Evolutionary conservation across 1,140 invertebrate species (phyloP).

Genomic region (Amyelois transitella): DNA sequence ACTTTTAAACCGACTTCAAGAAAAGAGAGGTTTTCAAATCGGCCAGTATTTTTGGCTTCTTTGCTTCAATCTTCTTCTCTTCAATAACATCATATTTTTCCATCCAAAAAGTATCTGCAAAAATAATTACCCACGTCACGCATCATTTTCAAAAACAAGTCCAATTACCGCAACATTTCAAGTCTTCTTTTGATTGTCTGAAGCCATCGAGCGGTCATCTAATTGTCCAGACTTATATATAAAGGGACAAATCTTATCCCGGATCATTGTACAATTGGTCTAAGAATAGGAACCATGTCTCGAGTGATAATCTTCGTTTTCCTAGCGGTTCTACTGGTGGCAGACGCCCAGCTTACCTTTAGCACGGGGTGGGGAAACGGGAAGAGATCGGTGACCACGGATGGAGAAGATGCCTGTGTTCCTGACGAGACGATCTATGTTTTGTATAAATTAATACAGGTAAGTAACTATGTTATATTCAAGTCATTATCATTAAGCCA

Average conservation of each 20-base stretch:
- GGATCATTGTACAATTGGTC: conserved; percentile 21
- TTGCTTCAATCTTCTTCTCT: no score
- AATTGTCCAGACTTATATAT: neutral
- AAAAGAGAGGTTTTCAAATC: no score
- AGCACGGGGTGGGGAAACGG: conserved; percentile 32
- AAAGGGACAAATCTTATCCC: neutral
- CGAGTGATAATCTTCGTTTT: conserved; percentile 18
- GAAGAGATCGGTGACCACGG: conserved; percentile 23
- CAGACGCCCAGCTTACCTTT: conserved; percentile 31
- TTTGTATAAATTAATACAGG: conserved; percentile 36
- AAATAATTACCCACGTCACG: no score
- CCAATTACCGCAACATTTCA: neutral
- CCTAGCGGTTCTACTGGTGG: conserved; percentile 13
- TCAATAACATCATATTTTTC: no score
- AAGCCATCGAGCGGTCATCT: neutral
- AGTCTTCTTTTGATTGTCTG: conserved; percentile 9
- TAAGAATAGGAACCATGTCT: conserved; percentile 21
- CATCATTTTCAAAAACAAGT: no score
- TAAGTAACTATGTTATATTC: conserved; percentile 17
- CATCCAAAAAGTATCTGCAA: neutral
- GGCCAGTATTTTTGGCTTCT: no score
- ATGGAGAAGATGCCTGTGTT: conserved; percentile 18
- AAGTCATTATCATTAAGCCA: neutral
- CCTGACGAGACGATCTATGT: conserved; percentile 25
- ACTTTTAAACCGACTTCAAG: no score